Base-by-base conservation (phyloP, 2,888 invertebrate species). In the Zaprionus bogoriensis region DNA sequence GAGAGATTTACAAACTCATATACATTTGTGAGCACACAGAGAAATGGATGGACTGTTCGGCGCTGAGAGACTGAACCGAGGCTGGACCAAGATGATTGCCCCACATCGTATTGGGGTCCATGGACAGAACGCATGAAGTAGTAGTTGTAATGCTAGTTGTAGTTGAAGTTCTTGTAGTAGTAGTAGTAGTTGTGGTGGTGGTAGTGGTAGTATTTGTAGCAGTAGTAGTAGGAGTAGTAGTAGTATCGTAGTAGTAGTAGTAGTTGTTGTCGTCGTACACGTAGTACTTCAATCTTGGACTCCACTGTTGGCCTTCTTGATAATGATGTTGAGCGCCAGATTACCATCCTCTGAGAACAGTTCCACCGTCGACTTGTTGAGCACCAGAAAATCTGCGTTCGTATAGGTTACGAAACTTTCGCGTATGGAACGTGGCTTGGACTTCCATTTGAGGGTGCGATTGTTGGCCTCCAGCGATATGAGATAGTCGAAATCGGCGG, bases 341-440 rank as follows among this genome's bases (percentile, higher is more conserved):
- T 99, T 99, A 46, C 99, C 99, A 92, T 98, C 99, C 90, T 99
- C 99, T 38, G 99, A 98, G 92, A 99, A 99, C 65, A 98, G 93
- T 92, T 98, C 98, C 67, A 99, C 99, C 88, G 98, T 97, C 66
- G 97, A 96, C 50, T 98, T 98, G 92, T 99, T 99, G 92, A 99
- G 99, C 61, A 99, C 98, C 67, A 99, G 94, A 90, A 99, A 99
- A 92, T 99, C 99, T 3, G 98, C 98, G 89, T 97, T 98, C 92
- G 97, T 94, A 81, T 99, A 99, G 25, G 99, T 98, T 10, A 98
- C 96, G 12, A 99, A 98, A 62, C 99, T 99, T 92, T 99, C 99
- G 88, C 99, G 99, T 87, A 99, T 99, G 45, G 98, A 98, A 42
- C 99, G 94, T 0, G 99, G 99, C 93, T 98, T 98, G 96, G 93